Conservation (phyloP, 2,797 vertebrate genomes). For the Lophius americanus region DNA sequence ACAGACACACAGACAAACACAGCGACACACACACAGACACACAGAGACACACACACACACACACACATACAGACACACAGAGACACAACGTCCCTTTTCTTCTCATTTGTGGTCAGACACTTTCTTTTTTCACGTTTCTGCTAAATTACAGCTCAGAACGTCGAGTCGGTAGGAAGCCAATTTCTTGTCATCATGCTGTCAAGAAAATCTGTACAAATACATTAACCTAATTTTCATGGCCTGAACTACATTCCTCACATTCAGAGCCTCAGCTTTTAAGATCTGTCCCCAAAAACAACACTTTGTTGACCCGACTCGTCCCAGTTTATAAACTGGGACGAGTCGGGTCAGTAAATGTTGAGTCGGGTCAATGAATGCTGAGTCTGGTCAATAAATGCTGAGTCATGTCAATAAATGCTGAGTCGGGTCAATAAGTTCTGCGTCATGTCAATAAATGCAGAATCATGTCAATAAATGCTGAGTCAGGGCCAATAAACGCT, state of each 20-base stretch:
- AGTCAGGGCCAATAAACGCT: too few relatives aligned
- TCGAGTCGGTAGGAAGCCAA: conserved; percentile 6
- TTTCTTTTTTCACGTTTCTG: conserved; percentile 8
- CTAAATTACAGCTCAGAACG: conserved; percentile 17
- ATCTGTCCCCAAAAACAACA: neutral
- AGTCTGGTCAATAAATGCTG: too few relatives aligned
- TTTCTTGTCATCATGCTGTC: conserved; percentile 31
- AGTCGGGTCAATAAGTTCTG: too few relatives aligned
- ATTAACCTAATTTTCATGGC: conserved; percentile 4
- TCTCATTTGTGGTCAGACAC: conserved; percentile 8
- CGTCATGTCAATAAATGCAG: too few relatives aligned
- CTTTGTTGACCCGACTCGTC: too few relatives aligned
- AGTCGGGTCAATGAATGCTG: too few relatives aligned
- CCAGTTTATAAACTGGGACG: too few relatives aligned
- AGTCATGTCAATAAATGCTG: too few relatives aligned
- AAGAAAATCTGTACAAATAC: neutral
- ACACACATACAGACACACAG: conserved; percentile 19
- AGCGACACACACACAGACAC: too few relatives aligned
- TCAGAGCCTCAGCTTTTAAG: neutral
- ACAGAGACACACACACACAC: conserved; percentile 8
- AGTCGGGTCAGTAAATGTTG: too few relatives aligned
- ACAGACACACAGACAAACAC: too few relatives aligned
- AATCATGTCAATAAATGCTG: too few relatives aligned
- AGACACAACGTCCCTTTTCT: neutral
- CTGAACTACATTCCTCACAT: conserved; percentile 20